Evolutionary conservation across 2,113 vertebrate genomes (phyloP), one percentile per base, ranked within the genome.

Genomic region (Neolamprologus fasciatus): DNA sequence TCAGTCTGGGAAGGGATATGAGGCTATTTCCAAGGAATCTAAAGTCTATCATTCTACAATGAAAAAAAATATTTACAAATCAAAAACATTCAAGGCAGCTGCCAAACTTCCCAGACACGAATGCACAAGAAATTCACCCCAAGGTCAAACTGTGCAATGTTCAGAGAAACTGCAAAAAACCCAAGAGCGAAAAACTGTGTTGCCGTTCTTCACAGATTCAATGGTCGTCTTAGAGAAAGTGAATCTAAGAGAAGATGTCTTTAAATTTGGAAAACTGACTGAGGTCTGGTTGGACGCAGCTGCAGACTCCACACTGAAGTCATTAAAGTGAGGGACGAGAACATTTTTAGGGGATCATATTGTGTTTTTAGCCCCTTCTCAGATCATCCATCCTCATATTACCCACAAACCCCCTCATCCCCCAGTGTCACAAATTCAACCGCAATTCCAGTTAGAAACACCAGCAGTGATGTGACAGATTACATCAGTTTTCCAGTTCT

Each of bases 401-500:
- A 85, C 26, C 83, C 68, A n/a, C 51, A 78, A 78, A 50, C 26
- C 45, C 45, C 42, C 73, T 50, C 28, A 79, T 23, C 63, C 79
- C 79, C 68, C 31, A 9, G 57, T 80, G 86, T 91, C 86, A 82
- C 21, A 14, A 12, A 17, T 35, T 50, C 7, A 23, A 89, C 88
- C 31, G 5, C 89, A 89, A 71, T 21, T 51, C 80, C 57, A 50
- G 71, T 89, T 88, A 86, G 80, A 91, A 84, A 92, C 57, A 61
- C 82, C 91, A 91, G 90, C 86, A 40, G 57, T 61, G 87, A 91
- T 90, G 90, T 89, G 85, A 89, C 6, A 87, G 82, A 93, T 96
- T 84, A 95, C 95, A 82, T 94, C 91, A 96, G 86, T 95, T 95
- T 94, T 95, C 94, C 95, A 94, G 79, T 87, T 57, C 79, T 66